Evolutionary conservation across 2,113 vertebrate species (phyloP), one percentile per base, ranked within the genome.

Genomic region (Prunella fulvescens): DNA sequence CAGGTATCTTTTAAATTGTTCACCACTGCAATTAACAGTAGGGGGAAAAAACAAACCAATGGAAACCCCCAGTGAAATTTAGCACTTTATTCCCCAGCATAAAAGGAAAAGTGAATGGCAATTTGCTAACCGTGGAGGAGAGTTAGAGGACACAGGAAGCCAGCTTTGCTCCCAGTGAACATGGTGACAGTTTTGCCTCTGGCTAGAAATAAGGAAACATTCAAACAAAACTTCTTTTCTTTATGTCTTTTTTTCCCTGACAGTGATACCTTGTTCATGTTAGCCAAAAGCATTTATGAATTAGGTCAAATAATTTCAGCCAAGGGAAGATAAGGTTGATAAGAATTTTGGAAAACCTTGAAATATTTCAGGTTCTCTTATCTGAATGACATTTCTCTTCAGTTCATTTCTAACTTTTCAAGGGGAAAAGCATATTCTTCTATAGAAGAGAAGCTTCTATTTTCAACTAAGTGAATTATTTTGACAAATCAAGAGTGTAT

Each of bases 361-460:
- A 86, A 94, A 70, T 93, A 85, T 73, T 93, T 95, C 88, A 82
- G 10, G 31, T 93, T 95, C 48, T 85, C 10, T 74, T 94, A 91
- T 47, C 60, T 56, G 66, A 89, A 67, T 93, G 85, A 79, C 70
- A 84, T 89, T 94, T 91, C 56, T 54, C 47, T 86, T 83, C 70
- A 66, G 58, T 35, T 86, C 1, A 25, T 62, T 87, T 87, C 81
- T 74, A 71, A 72, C 45, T 87, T 91, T 91, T 79, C 80, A 78
- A 66, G 24, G 35, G 7, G 20, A 65, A 73, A 83, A 58, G 10
- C 31, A 37, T 20, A 61, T 79, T 33, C 33, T 81, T 28, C n/a
- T 14, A 14, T 11, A 67, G 35, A 87, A 24, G 16, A 84, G 11
- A 81, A 17, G 12, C 50, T 81, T 92, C 57, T 79, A 5, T 79